Conservation (phyloP, 2,797 vertebrate species). For the Gallinago stenura region DNA sequence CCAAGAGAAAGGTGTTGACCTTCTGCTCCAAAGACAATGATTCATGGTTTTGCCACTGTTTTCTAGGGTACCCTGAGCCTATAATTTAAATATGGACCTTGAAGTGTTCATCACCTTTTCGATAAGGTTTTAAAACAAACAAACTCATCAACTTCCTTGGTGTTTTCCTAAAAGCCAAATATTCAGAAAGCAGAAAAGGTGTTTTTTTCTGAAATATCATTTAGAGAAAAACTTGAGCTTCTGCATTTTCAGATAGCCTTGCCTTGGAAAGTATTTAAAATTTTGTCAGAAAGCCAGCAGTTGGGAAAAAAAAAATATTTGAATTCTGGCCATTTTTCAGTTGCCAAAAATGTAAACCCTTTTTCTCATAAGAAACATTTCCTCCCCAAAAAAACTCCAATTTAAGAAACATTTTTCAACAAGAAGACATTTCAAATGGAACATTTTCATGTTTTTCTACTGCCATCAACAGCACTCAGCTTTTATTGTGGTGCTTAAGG, state of each 20-base stretch:
- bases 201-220: background rate
- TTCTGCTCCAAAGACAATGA: background rate
- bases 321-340: background rate
- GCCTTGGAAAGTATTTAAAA: slow-evolving; percentile 1
- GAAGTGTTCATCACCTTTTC: background rate
- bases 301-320: background rate
- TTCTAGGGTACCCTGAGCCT: background rate
- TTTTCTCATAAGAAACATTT: slow-evolving; percentile 47
- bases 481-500: slow-evolving; percentile 62
- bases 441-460: slow-evolving; percentile 55
- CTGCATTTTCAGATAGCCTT: background rate
- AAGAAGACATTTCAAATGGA: slow-evolving; percentile 50
- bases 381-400: slow-evolving; percentile 19
- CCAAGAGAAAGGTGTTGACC: background rate
- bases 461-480: slow-evolving; percentile 48
- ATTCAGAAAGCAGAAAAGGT: background rate
- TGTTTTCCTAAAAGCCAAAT: background rate
- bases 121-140: background rate
- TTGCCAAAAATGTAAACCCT: slow-evolving; percentile 45
- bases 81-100: background rate
- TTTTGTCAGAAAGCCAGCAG: slow-evolving; percentile 34
- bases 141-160: background rate
- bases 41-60: background rate
- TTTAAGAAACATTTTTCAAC: slow-evolving; percentile 60
- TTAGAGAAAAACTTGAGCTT: slow-evolving; percentile 11